phyloP scores from a whole-genome alignment of 2,888 invertebrate species.

The Anticlea derivata region DNA sequence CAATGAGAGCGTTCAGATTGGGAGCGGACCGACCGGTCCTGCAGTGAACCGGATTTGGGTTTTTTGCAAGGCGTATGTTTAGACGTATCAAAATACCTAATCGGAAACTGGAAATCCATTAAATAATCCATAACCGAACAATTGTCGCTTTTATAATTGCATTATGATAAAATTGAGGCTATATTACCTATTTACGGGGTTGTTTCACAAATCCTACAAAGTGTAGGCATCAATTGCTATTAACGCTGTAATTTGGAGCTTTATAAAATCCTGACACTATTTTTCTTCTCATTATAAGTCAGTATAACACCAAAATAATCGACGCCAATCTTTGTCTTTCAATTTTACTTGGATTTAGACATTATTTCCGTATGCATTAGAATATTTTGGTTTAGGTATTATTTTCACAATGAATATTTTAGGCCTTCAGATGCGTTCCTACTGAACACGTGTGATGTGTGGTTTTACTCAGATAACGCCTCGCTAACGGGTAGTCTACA shows the following conservation, averaged over 20 bases:
- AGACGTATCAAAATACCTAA: conserved; percentile 12
- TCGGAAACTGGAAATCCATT: not conserved
- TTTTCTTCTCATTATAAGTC: too few species aligned
- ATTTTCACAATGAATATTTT: not conserved
- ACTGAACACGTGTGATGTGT: conserved; percentile 4
- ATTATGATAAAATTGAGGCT: too few species aligned
- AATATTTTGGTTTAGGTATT: too few species aligned
- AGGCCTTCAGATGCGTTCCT: not conserved
- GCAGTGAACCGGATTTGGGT: conserved; percentile 17
- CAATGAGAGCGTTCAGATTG: conserved; percentile 13
- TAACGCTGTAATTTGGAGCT: too few species aligned
- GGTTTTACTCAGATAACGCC: conserved; percentile 4
- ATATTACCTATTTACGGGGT: too few species aligned
- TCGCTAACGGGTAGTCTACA: not conserved
- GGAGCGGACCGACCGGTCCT: conserved; percentile 18
- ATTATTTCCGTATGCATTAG: too few species aligned
- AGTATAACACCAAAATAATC: too few species aligned
- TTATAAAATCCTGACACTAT: too few species aligned
- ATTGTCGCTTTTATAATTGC: not conserved
- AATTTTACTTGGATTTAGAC: too few species aligned
- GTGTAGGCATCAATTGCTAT: too few species aligned
- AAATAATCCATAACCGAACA: not conserved
- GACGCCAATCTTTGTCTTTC: too few species aligned
- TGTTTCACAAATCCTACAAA: too few species aligned
- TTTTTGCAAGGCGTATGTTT: conserved; percentile 20